A percentile compares a stretch with the other conserved stretches of the same genome.
Evolutionary conservation across 2,113 vertebrate genomes (phyloP).

Genomic region (Coreoperca whiteheadi): DNA sequence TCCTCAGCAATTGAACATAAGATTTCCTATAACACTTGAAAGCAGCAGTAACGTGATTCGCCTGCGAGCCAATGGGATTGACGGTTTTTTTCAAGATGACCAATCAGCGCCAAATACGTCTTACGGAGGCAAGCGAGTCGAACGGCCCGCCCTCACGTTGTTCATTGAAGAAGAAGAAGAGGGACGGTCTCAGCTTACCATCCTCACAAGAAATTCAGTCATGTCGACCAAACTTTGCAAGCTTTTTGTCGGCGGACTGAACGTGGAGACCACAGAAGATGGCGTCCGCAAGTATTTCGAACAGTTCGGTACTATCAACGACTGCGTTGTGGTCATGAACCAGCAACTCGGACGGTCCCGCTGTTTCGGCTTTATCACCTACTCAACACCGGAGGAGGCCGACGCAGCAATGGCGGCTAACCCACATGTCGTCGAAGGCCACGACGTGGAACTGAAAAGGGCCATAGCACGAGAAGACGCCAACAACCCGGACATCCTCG

Average conservation of each 20-base stretch:
- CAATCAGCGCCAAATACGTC: constrained; percentile 66
- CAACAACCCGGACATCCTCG: constrained; percentile 92
- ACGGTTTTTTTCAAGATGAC: constrained; percentile 55
- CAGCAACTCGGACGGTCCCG: constrained; percentile 85
- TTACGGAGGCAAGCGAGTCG: constrained; percentile 24
- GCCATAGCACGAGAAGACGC: constrained; percentile 94
- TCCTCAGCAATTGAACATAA: not conserved
- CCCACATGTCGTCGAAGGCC: constrained; percentile 93
- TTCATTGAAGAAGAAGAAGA: constrained; percentile 82
- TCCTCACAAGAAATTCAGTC: constrained; percentile 77
- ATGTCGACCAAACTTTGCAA: constrained; percentile 95
- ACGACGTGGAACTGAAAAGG: constrained; percentile 94
- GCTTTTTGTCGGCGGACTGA: constrained; percentile 96
- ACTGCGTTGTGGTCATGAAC: constrained; percentile 82
- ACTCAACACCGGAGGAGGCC: constrained; percentile 92
- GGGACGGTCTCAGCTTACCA: constrained; percentile 48
- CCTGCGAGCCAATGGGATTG: constrained; percentile 22
- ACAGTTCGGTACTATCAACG: constrained; percentile 87
- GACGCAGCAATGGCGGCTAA: constrained; percentile 95
- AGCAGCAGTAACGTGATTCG: constrained; percentile 18
- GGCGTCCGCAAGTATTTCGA: constrained; percentile 94
- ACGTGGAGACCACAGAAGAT: constrained; percentile 94
- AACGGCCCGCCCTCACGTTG: constrained; percentile 60
- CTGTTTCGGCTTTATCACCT: constrained; percentile 97
- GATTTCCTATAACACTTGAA: constrained; percentile 46